Percentiles rank a stretch among this genome's conserved stretches.
Conservation (phyloP, 2,888 invertebrate species). For the Agrotis puta region DNA sequence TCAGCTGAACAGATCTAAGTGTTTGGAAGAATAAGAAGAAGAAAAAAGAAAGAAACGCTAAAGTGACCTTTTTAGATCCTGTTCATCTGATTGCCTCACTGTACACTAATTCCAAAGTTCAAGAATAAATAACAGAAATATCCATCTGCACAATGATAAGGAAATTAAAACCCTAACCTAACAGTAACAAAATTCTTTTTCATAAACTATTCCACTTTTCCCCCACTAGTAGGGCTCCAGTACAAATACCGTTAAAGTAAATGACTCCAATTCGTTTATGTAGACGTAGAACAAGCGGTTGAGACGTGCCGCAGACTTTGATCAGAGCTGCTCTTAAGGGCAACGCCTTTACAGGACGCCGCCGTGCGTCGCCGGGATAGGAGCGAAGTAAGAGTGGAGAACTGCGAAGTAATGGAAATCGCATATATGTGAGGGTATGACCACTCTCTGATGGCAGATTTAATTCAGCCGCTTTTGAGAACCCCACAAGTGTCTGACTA, state of each 20-base stretch:
- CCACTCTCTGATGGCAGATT: too few species aligned
- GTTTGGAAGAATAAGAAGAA: too few species aligned
- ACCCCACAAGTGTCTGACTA: too few species aligned
- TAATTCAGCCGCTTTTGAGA: too few species aligned
- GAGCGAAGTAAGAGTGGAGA: neutral
- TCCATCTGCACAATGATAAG: neutral
- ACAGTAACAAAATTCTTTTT: neutral
- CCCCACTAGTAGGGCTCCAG: conserved; percentile 24
- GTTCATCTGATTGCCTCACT: too few species aligned
- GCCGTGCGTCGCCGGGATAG: neutral
- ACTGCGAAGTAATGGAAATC: neutral
- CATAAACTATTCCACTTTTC: neutral
- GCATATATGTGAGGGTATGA: too few species aligned
- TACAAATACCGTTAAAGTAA: conserved; percentile 46
- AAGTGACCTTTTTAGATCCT: too few species aligned
- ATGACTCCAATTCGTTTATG: conserved; percentile 71
- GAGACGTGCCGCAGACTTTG: conserved; percentile 40
- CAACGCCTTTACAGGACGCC: neutral
- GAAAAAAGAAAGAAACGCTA: too few species aligned
- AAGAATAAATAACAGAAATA: neutral
- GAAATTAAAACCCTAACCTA: neutral
- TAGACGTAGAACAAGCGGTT: conserved; percentile 53
- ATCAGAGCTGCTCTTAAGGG: conserved; percentile 40
- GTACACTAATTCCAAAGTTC: neutral
- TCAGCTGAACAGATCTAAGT: too few species aligned